Conservation (phyloP, 2,797 vertebrate species). For the Tinamus major region DNA sequence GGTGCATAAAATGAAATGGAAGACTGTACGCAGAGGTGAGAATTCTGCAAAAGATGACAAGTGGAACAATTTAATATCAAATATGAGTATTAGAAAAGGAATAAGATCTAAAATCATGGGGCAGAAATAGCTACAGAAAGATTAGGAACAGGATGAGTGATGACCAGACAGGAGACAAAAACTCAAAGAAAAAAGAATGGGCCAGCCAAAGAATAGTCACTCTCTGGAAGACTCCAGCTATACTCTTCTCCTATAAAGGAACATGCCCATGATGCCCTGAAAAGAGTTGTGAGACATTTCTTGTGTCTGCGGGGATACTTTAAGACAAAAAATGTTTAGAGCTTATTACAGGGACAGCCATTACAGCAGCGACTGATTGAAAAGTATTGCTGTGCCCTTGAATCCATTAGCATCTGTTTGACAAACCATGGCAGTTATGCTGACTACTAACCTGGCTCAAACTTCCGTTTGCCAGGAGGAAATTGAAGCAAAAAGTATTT, state of each 20-base stretch:
- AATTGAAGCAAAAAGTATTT: not conserved
- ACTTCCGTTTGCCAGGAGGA: not conserved
- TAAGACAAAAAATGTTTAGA: not conserved
- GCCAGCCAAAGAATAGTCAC: not conserved
- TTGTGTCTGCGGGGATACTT: not conserved
- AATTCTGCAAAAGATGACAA: not conserved
- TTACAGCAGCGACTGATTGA: not conserved
- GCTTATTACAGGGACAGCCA: not conserved
- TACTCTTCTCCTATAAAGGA: accelerated
- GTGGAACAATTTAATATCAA: not conserved
- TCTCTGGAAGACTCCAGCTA: not conserved
- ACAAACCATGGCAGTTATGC: not conserved
- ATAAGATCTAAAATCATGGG: not conserved
- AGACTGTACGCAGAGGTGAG: not conserved
- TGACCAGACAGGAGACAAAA: not conserved
- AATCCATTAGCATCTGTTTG: not conserved
- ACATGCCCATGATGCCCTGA: accelerated
- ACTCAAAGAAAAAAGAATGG: not conserved
- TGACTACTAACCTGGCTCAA: not conserved
- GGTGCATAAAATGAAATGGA: constrained; percentile 14
- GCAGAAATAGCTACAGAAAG: not conserved
- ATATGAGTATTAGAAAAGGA: not conserved
- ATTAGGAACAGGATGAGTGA: not conserved
- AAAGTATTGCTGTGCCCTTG: not conserved
- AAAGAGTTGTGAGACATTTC: not conserved